Evolutionary conservation across 2,888 invertebrate genomes (phyloP).

Genomic region (Drosophila barbarae): DNA sequence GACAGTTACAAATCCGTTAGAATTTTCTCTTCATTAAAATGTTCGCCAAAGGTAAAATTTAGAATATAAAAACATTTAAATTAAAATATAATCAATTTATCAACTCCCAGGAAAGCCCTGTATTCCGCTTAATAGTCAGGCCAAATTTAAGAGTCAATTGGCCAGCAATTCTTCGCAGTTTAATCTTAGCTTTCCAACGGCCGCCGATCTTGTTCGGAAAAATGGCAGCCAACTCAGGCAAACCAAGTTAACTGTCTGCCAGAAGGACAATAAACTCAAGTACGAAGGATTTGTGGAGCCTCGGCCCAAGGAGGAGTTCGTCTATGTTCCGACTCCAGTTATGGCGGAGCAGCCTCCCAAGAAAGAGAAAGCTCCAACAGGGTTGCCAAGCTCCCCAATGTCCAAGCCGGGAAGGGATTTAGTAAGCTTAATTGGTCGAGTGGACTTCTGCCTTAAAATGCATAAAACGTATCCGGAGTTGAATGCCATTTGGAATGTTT

Average conservation of each 20-base stretch:
- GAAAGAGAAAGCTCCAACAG: constrained; percentile 26
- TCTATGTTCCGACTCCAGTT: constrained; percentile 27
- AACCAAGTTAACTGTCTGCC: constrained; percentile 61
- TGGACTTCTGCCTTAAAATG: constrained; percentile 72
- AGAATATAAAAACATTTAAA: too few species aligned
- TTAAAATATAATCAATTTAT: background rate
- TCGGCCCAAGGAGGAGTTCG: constrained; percentile 44
- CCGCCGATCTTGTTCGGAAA: constrained; percentile 51
- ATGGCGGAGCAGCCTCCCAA: constrained; percentile 25
- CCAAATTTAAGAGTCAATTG: constrained; percentile 41
- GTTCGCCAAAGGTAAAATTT: constrained; percentile 32
- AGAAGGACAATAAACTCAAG: constrained; percentile 50
- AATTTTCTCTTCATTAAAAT: constrained; percentile 10
- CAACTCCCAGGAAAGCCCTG: constrained; percentile 10
- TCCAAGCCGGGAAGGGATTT: constrained; percentile 54
- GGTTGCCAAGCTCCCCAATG: constrained; percentile 40
- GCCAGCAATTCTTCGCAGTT: constrained; percentile 16
- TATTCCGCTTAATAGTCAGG: constrained; percentile 38
- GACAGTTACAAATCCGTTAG: constrained; percentile 18
- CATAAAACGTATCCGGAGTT: constrained; percentile 62
- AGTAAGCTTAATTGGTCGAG: constrained; percentile 67
- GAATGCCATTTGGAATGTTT: constrained; percentile 74
- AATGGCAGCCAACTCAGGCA: constrained; percentile 63
- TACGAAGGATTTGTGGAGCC: constrained; percentile 56
- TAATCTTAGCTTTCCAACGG: constrained; percentile 61